phyloP scores from a whole-genome alignment of 2,888 invertebrate genomes.

The Drosophila longiperda region DNA sequence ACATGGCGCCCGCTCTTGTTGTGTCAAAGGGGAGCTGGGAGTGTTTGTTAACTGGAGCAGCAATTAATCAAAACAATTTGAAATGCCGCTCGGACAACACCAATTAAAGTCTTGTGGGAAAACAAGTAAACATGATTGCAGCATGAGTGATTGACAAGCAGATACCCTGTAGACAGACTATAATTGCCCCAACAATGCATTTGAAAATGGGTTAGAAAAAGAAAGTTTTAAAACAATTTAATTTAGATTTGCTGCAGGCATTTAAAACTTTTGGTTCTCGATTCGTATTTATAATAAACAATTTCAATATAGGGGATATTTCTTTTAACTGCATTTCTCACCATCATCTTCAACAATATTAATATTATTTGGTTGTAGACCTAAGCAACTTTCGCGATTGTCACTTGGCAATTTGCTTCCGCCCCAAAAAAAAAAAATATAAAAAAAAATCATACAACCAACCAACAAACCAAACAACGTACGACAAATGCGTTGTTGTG shows the following conservation, averaged over 20 bases:
- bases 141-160: neutral
- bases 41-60: conserved; percentile 46
- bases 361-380: conserved; percentile 15
- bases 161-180: conserved; percentile 6
- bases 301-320: neutral
- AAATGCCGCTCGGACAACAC: conserved; percentile 34
- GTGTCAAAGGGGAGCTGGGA: conserved; percentile 1
- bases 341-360: neutral
- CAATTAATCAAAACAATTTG: conserved; percentile 59
- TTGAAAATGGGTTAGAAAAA: neutral
- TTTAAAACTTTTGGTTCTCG: too few relatives aligned
- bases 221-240: neutral
- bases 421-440: conserved; percentile 26
- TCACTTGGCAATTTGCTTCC: conserved; percentile 59
- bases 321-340: neutral
- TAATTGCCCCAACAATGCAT: neutral
- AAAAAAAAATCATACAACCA: neutral
- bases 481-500: conserved; percentile 42
- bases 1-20: conserved; percentile 29
- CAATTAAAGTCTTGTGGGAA: conserved; percentile 58
- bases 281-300: neutral
- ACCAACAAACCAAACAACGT: conserved; percentile 15
- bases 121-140: conserved; percentile 22
- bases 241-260: neutral
- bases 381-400: conserved; percentile 38